Evolutionary conservation across 1,140 invertebrate genomes (phyloP).

Genomic region (Notospermus geniculatus): DNA sequence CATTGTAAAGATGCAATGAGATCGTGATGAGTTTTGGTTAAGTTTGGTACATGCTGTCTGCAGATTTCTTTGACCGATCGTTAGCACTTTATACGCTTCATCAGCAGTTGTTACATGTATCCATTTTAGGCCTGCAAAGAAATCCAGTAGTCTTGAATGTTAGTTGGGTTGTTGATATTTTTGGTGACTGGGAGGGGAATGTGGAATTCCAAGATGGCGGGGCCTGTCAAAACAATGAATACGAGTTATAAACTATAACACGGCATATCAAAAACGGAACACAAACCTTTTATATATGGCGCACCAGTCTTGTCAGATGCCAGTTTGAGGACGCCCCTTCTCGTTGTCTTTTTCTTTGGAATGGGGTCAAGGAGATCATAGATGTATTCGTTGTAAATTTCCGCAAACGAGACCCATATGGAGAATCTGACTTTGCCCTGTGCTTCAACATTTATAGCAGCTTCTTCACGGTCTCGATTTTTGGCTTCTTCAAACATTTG

Average conservation of each 20-base stretch:
- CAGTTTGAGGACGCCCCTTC: slow-evolving; percentile 55
- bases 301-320: slow-evolving; percentile 65
- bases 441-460: slow-evolving; percentile 39
- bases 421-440: slow-evolving; percentile 47
- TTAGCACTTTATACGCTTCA: slow-evolving; percentile 74
- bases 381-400: slow-evolving; percentile 91
- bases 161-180: too few relatives aligned
- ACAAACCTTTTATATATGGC: slow-evolving; percentile 71
- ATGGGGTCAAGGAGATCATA: slow-evolving; percentile 73
- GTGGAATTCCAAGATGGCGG: too few relatives aligned
- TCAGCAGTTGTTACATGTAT: slow-evolving; percentile 71
- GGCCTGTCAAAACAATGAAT: too few relatives aligned
- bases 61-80: slow-evolving; percentile 75
- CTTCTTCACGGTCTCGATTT: slow-evolving; percentile 40
- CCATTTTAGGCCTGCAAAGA: slow-evolving; percentile 65
- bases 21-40: slow-evolving; percentile 80
- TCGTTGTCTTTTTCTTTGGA: slow-evolving; percentile 51
- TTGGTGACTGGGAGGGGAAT: too few relatives aligned
- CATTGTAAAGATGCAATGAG: slow-evolving; percentile 86
- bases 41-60: slow-evolving; percentile 80
- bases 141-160: not conserved
- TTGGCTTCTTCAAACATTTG: slow-evolving; percentile 33
- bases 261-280: too few relatives aligned
- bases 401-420: slow-evolving; percentile 85
- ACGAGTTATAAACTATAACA: too few relatives aligned